Base-by-base conservation (phyloP, 2,113 vertebrate genomes). In the Mesembrinibis cayennensis region DNA sequence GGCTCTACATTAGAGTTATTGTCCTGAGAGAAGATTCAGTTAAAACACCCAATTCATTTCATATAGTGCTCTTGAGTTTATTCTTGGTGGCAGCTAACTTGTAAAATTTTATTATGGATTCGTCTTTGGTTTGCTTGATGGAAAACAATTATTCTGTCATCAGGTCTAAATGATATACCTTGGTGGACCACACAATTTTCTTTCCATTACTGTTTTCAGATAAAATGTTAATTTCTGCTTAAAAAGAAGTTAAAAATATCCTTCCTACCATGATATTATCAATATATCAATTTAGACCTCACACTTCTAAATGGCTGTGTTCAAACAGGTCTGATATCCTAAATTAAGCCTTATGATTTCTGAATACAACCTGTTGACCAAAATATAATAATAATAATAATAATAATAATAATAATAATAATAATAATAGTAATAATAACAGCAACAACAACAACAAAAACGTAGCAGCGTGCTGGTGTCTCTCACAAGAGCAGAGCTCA, bases 1-100 rank as follows among this genome's bases (percentile, higher is more conserved):
- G 94, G 95, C 97, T 97, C 97, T 98, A 96, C 98, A 98, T 98
- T 98, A 98, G 97, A 98, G 97, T 98, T 98, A 99, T 98, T 98
- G 98, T 98, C 98, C 98, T 97, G 96, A 98, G 97, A 97, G 96
- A 98, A 98, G 98, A 98, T 98, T 98, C 97, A 93, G 98, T 98
- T 98, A 99, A 98, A 97, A 98, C 94, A 97, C 93, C 96, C 96
- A 96, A 97, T 98, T 99, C 98, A 98, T 98, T 98, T 98, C 97
- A 96, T 98, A 98, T 98, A 98, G 98, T 98, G 98, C 98, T 98
- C 97, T 97, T 95, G 93, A 98, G 97, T 98, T 98, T 98, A 98
- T 98, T 98, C 97, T 94, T 73, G 34, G 96, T 98, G 97, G 97
- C 98, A 98, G 98, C 97, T 98, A 98, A 98, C 98, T 98, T 98